phyloP scores from a whole-genome alignment of 1,140 invertebrate genomes.

The Probaryconus sp. region DNA sequence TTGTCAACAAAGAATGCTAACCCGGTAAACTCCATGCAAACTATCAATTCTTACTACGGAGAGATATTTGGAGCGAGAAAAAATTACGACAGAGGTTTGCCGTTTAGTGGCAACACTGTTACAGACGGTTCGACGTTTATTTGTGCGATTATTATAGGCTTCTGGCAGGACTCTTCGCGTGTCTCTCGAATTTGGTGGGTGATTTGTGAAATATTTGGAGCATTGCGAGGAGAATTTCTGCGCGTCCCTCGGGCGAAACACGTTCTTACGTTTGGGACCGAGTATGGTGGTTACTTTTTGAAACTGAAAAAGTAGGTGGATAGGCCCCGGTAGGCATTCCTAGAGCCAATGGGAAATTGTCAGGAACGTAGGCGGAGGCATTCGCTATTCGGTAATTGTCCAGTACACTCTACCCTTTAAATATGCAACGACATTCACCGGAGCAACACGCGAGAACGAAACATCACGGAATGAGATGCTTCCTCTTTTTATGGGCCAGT shows the following conservation, averaged over 20 bases:
- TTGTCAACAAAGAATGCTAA: constrained; percentile 50
- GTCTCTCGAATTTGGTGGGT: constrained; percentile 61
- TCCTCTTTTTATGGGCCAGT: constrained; percentile 37
- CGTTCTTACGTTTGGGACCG: constrained; percentile 23
- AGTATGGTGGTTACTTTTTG: neutral
- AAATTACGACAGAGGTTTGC: neutral
- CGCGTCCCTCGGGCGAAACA: constrained; percentile 54
- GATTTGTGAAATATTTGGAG: constrained; percentile 76
- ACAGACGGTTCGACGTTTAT: constrained; percentile 21
- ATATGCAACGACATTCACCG: constrained; percentile 71
- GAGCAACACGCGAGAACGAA: constrained; percentile 61
- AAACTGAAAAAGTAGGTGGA: constrained; percentile 7
- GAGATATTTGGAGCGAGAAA: constrained; percentile 10
- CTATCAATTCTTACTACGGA: too few species aligned
- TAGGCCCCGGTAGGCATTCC: constrained; percentile 33
- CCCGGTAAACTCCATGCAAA: neutral
- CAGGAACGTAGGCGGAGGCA: constrained; percentile 64
- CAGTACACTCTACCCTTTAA: constrained; percentile 55
- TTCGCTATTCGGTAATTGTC: constrained; percentile 69
- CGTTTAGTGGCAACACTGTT: constrained; percentile 12
- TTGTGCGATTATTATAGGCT: constrained; percentile 62
- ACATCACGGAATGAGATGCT: neutral
- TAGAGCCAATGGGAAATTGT: too few species aligned
- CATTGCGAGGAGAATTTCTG: constrained; percentile 63
- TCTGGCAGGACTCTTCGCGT: constrained; percentile 55